phyloP scores from a whole-genome alignment of 2,888 invertebrate species.

The Germaria angustata region DNA sequence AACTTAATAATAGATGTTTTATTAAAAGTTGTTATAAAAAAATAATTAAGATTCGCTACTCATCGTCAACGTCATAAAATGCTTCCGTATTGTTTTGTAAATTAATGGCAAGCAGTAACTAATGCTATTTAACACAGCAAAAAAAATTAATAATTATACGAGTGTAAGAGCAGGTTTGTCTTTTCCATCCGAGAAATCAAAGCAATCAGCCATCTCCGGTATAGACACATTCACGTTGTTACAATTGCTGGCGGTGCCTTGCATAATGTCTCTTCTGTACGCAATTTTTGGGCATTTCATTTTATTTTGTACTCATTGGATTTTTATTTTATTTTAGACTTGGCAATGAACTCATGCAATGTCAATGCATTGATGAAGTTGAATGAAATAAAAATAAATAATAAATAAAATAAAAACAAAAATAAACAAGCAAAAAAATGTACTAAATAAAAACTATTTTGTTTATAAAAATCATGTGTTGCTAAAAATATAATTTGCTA shows the following conservation, averaged over 20 bases:
- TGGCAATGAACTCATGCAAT: conserved; percentile 78
- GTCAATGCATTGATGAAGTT: conserved; percentile 71
- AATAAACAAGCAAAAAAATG: not conserved
- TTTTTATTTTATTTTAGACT: conserved; percentile 72
- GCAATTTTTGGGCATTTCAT: conserved; percentile 3
- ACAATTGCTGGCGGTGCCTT: not conserved
- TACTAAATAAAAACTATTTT: conserved; percentile 42
- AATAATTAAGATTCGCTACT: conserved; percentile 5
- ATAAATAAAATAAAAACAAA: not conserved
- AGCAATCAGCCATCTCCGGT: not conserved
- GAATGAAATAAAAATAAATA: conserved; percentile 54
- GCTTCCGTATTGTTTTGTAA: conserved; percentile 51
- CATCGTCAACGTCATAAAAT: conserved; percentile 25
- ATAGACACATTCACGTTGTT: not conserved
- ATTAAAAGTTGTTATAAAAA: not conserved
- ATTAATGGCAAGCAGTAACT: not conserved
- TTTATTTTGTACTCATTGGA: conserved; percentile 13
- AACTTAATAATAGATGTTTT: not conserved
- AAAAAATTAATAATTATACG: not conserved
- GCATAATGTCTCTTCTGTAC: conserved; percentile 14
- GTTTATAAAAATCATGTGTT: conserved; percentile 36
- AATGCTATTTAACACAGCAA: not conserved
- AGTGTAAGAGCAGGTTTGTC: not conserved
- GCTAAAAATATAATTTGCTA: conserved; percentile 42
- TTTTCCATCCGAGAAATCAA: too few species aligned